These are phyloP conservation scores for Mionectes olivaceus DNA, from an alignment of 2,797 vertebrate genomes.

Conservation along the genomic window DNA sequence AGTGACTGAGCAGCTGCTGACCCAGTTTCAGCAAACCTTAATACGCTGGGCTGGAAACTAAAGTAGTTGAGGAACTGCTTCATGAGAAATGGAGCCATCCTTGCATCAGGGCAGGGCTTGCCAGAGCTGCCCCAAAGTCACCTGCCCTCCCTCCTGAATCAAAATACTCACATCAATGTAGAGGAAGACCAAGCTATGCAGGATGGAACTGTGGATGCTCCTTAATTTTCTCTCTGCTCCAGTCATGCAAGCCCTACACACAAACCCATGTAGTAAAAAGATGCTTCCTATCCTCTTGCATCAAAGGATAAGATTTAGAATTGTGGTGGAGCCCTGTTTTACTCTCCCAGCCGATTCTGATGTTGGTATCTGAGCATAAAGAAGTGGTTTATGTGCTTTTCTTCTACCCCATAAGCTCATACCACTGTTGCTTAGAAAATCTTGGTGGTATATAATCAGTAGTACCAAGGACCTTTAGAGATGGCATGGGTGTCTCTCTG, in stretches of 20 bases:
- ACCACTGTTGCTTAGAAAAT: neutral
- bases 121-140: neutral
- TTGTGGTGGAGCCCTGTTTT: neutral
- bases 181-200: neutral
- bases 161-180: neutral
- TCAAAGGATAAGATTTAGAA: neutral
- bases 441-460: neutral
- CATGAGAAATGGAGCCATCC: neutral
- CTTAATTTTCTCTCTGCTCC: neutral
- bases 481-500: rapidly evolving
- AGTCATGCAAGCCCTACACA: neutral
- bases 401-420: neutral
- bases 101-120: neutral
- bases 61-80: slow-evolving; percentile 29
- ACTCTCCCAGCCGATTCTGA: neutral
- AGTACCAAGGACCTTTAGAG: neutral
- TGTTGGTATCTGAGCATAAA: neutral
- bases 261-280: neutral
- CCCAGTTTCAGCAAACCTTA: slow-evolving; percentile 61
- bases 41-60: slow-evolving; percentile 1
- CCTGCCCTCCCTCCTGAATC: neutral
- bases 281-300: neutral
- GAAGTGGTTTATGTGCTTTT: neutral
- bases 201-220: neutral
- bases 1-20: slow-evolving; percentile 53